phyloP scores from a whole-genome alignment of 2,113 vertebrate species.

The Apteryx owenii region DNA sequence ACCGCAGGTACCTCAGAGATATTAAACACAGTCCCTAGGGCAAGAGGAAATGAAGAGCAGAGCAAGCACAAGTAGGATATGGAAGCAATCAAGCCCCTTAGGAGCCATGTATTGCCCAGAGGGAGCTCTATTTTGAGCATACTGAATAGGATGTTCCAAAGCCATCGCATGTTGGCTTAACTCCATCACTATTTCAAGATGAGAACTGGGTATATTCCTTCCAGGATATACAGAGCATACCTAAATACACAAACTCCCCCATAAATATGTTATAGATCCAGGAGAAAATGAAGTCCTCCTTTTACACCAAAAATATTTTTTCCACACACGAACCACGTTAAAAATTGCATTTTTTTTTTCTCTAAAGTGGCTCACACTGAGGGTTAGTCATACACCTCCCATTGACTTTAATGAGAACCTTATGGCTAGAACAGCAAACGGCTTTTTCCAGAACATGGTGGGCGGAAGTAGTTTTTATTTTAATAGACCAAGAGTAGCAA shows the following conservation, averaged over 20 bases:
- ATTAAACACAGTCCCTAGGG: background rate
- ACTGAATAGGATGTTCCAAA: background rate
- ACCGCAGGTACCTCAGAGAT: background rate
- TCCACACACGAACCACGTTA: conserved; percentile 25
- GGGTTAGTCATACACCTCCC: conserved; percentile 52
- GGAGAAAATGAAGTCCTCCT: background rate
- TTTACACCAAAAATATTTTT: conserved; percentile 9
- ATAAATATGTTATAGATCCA: conserved; percentile 37
- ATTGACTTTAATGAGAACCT: conserved; percentile 60
- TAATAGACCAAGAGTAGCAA: background rate
- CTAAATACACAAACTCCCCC: conserved; percentile 17
- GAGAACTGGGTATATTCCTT: conserved; percentile 1
- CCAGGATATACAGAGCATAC: background rate
- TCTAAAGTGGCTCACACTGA: background rate
- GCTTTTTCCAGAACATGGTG: conserved; percentile 62
- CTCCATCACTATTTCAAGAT: conserved; percentile 16
- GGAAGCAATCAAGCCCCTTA: background rate
- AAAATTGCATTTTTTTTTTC: background rate
- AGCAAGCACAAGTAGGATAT: background rate
- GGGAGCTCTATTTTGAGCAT: background rate
- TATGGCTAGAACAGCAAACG: conserved; percentile 31
- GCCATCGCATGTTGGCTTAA: background rate
- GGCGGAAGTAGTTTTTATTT: conserved; percentile 58
- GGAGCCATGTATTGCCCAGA: background rate
- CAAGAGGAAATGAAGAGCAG: background rate